Percentiles rank a stretch among this genome's conserved stretches.
Evolutionary conservation across 2,888 invertebrate species (phyloP).

Genomic region (Strigamia crassipes): DNA sequence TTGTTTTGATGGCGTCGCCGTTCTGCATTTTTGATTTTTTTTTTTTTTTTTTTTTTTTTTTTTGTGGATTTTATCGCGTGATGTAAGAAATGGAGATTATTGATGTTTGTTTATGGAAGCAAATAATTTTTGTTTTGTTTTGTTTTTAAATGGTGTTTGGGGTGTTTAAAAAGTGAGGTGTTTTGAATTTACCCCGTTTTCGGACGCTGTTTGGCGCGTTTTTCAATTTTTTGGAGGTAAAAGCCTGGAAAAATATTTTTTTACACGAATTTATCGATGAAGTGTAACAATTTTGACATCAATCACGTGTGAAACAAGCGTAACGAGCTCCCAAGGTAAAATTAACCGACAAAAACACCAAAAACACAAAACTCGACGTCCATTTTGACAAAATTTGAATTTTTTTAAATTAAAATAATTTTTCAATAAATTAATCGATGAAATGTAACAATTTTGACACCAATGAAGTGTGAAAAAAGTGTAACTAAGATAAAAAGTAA

Average conservation of each 20-base stretch:
- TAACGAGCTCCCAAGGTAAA: constrained; percentile 10
- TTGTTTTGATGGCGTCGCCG: constrained; percentile 5
- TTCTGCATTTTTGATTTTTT: background rate
- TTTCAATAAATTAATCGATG: too few relatives aligned
- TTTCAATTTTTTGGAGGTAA: background rate
- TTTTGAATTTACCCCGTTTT: constrained; percentile 25
- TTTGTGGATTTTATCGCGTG: background rate
- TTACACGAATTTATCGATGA: background rate
- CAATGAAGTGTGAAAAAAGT: too few relatives aligned
- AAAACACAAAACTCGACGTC: background rate
- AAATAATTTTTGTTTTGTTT: background rate
- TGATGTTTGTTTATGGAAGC: background rate
- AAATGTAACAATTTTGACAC: too few relatives aligned
- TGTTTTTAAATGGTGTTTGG: background rate
- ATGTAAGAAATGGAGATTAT: background rate
- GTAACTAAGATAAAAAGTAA: too few relatives aligned
- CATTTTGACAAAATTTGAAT: too few relatives aligned
- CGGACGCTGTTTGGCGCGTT: background rate
- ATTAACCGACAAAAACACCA: too few relatives aligned
- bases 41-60: background rate
- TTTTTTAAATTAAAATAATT: too few relatives aligned
- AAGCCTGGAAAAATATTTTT: background rate
- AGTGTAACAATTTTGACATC: background rate
- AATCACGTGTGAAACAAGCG: background rate
- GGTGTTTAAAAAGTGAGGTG: too few relatives aligned